Evolutionary conservation across 2,888 invertebrate species (phyloP).

Genomic region (Oasisia sp.): DNA sequence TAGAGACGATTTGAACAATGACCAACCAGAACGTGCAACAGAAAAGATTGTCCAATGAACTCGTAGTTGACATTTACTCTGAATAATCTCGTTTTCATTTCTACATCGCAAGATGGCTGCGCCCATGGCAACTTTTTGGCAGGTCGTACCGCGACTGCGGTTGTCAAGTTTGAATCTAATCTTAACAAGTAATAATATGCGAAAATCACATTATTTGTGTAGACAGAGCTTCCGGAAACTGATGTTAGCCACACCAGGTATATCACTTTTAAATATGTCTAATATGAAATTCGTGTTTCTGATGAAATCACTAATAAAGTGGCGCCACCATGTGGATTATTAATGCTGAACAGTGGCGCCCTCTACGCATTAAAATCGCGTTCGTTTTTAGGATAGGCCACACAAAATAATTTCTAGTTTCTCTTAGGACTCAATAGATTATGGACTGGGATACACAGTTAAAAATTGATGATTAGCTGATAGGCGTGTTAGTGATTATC

Average conservation of each 20-base stretch:
- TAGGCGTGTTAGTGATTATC: too few species aligned
- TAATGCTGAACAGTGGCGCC: neutral
- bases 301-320: neutral
- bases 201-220: neutral
- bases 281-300: neutral
- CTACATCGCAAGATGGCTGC: neutral
- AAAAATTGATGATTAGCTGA: too few species aligned
- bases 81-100: constrained; percentile 12
- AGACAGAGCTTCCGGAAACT: neutral
- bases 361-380: neutral
- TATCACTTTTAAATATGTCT: neutral
- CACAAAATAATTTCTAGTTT: neutral
- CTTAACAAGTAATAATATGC: neutral
- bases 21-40: neutral
- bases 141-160: neutral
- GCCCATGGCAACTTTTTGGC: constrained; percentile 4
- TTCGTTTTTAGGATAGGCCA: neutral
- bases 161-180: neutral
- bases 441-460: too few species aligned
- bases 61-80: neutral
- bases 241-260: neutral
- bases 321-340: neutral
- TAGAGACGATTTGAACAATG: constrained; percentile 5
- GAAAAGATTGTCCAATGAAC: constrained; percentile 12
- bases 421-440: neutral